Evolutionary conservation across 1,140 invertebrate species (phyloP).

Genomic region (Anthonomus grandis): DNA sequence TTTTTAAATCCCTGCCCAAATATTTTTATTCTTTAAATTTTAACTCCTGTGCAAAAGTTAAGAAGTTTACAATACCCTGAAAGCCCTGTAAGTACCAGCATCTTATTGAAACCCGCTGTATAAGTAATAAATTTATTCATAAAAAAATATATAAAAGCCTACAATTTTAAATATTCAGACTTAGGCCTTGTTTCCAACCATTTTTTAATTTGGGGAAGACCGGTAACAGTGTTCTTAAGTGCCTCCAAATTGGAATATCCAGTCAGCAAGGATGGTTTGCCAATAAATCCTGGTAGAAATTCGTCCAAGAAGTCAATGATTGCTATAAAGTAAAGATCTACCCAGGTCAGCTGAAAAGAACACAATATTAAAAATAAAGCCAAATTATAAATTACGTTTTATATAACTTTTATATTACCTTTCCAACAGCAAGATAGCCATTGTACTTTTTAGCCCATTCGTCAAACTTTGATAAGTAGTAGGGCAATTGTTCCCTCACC

Average conservation of each 20-base stretch:
- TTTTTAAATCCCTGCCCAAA: too few relatives aligned
- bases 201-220: not conserved
- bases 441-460: conserved; percentile 53
- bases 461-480: conserved; percentile 56
- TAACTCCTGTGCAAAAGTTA: too few relatives aligned
- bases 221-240: not conserved
- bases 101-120: too few relatives aligned
- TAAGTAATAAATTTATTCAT: too few relatives aligned
- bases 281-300: not conserved
- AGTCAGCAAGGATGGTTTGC: not conserved
- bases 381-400: not conserved
- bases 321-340: conserved; percentile 60
- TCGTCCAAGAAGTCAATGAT: conserved; percentile 58
- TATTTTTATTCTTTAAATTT: too few relatives aligned
- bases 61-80: too few relatives aligned
- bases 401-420: conserved; percentile 1
- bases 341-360: conserved; percentile 54
- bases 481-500: conserved; percentile 53
- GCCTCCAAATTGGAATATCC: not conserved
- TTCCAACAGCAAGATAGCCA: conserved; percentile 51
- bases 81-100: too few relatives aligned
- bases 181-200: not conserved
- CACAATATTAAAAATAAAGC: not conserved
- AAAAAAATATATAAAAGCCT: too few relatives aligned
- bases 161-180: too few relatives aligned